Evolutionary conservation across 53 echinoderm and acorn worm genomes (phyloP), one percentile per base, ranked within the genome.

Genomic region (Stichopus horrens): DNA sequence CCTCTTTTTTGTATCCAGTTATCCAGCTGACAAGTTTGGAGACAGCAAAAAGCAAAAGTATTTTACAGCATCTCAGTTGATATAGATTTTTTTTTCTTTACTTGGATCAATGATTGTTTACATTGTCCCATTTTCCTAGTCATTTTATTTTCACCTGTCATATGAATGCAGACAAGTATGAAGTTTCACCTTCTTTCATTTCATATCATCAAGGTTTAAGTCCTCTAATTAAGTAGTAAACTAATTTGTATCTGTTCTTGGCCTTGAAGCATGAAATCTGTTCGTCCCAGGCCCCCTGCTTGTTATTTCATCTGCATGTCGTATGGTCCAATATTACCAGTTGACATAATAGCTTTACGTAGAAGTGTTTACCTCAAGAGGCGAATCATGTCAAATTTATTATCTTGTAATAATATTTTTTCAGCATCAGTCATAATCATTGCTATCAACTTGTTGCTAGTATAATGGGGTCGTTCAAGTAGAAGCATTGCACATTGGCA

Each of bases 291-390:
- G 81, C 81, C 81, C 81, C 71, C 57, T 53, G 81, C 58, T 58
- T 81, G 81, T 81, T 81, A 58, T 81, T 81, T 57, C 81, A 81
- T 81, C 81, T 81, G 81, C 81, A 53, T 81, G 81, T 81, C n/a
- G 81, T 81, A 81, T 57, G 81, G 81, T 57, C 81, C 81, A 20
- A 57, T 56, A 58, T 81, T 81, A 58, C 81, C 81, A 81, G 81
- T 54, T 21, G 56, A 57, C 81, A 58, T 81, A 58, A 81, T 81
- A 81, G 81, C n/a, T 81, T 81, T 81, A 81, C 22, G 57, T 81
- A 21, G 56, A 71, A 16, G 81, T 81, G 81, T 81, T 81, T 81
- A 81, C 58, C 58, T 58, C 58, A 21, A 37, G 10, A 81, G 81
- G 56, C 81, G 56, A 81, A 81, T 81, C 81, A 57, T 58, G 81